These are phyloP conservation scores for Benitochromis conjunctus DNA, from an alignment of 2,113 vertebrate genomes.

Conservation along the genomic window DNA sequence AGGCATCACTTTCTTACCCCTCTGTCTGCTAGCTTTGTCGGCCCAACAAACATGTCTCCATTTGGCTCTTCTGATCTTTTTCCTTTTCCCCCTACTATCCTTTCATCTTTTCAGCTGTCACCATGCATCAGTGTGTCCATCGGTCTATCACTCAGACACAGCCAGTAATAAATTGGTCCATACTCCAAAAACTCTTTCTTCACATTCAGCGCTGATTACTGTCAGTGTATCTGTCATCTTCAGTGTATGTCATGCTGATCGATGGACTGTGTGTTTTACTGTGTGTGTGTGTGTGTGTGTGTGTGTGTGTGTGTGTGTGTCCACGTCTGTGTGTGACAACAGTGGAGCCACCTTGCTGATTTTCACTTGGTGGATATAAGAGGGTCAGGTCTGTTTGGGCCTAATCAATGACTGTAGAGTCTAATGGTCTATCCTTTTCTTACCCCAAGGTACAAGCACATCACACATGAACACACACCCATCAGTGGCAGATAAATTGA, in stretches of 20 bases:
- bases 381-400: slow-evolving; percentile 47
- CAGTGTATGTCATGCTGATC: slow-evolving; percentile 56
- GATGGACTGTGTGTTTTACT: slow-evolving; percentile 34
- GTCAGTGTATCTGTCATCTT: slow-evolving; percentile 66
- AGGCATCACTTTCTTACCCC: slow-evolving; percentile 42
- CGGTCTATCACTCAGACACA: slow-evolving; percentile 43
- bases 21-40: slow-evolving; percentile 9
- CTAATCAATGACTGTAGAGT: slow-evolving; percentile 64
- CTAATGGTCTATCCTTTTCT: slow-evolving; percentile 38
- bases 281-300: neutral
- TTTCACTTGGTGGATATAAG: slow-evolving; percentile 36
- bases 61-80: slow-evolving; percentile 35
- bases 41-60: slow-evolving; percentile 14
- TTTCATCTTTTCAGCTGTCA: slow-evolving; percentile 55
- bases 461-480: neutral
- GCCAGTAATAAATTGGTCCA: slow-evolving; percentile 53
- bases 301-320: neutral
- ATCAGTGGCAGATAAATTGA: slow-evolving; percentile 33
- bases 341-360: slow-evolving; percentile 50
- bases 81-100: neutral
- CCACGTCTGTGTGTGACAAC: slow-evolving; percentile 20
- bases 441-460: neutral
- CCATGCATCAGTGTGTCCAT: slow-evolving; percentile 46
- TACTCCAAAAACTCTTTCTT: slow-evolving; percentile 38
- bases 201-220: slow-evolving; percentile 56